These are phyloP conservation scores for Spicauda simplicius DNA, from an alignment of 2,888 invertebrate species.

Conservation along the genomic window DNA sequence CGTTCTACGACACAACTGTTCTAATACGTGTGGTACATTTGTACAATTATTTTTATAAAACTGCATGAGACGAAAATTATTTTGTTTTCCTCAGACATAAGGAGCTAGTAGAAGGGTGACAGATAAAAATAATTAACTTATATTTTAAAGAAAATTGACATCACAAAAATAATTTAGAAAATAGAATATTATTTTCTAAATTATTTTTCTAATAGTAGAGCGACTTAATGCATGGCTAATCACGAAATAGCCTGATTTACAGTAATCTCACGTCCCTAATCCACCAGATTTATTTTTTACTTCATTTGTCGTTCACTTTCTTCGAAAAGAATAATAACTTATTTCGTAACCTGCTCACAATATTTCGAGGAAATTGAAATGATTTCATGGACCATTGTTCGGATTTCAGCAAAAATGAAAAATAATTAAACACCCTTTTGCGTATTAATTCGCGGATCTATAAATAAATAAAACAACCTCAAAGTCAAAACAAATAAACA, in stretches of 20 bases:
- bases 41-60: too few species aligned
- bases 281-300: conserved; percentile 23
- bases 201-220: conserved; percentile 6
- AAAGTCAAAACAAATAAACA: too few species aligned
- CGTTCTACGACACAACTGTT: too few species aligned
- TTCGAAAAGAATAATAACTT: conserved; percentile 12
- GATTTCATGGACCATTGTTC: neutral
- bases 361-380: conserved; percentile 1
- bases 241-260: conserved; percentile 35
- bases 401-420: neutral
- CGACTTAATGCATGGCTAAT: conserved; percentile 38
- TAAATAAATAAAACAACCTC: too few species aligned
- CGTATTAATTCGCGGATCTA: neutral
- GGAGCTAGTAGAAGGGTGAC: too few species aligned
- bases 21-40: too few species aligned
- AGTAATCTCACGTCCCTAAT: conserved; percentile 39
- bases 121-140: too few species aligned
- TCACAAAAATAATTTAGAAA: neutral
- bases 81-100: too few species aligned
- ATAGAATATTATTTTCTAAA: neutral
- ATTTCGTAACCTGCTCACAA: conserved; percentile 22
- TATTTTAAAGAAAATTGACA: neutral
- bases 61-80: too few species aligned
- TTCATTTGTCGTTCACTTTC: conserved; percentile 12
- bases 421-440: neutral